phyloP scores from a whole-genome alignment of 2,888 invertebrate species.

The Liodrosophila aerea region DNA sequence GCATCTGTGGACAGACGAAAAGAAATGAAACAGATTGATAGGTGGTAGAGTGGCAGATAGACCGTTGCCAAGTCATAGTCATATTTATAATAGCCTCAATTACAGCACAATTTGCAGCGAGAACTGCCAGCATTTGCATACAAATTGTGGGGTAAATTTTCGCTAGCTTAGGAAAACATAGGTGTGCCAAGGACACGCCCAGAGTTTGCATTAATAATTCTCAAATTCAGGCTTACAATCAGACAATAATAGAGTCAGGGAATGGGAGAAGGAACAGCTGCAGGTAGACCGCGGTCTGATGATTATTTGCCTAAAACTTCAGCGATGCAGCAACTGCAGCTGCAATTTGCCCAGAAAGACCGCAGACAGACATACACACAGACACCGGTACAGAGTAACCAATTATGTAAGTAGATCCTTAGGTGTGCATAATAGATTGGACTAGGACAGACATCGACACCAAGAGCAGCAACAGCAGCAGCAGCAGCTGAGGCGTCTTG shows the following conservation, averaged over 20 bases:
- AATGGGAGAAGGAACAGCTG: conserved; percentile 1
- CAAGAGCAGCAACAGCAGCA: conserved; percentile 18
- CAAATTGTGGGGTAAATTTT: conserved; percentile 39
- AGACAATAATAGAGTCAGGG: conserved; percentile 16
- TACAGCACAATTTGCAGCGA: conserved; percentile 1
- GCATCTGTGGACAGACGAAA: conserved; percentile 84
- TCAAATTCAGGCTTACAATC: conserved; percentile 25
- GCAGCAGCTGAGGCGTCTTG: conserved; percentile 15
- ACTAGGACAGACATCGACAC: conserved; percentile 25
- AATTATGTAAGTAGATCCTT: conserved; percentile 76
- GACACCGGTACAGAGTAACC: conserved; percentile 26
- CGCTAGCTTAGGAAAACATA: conserved; percentile 49
- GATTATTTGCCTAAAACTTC: conserved; percentile 57
- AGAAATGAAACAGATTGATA: not conserved
- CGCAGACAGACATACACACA: conserved; percentile 6
- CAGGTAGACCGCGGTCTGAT: conserved; percentile 29
- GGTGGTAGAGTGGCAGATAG: not conserved
- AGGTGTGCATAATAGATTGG: conserved; percentile 61
- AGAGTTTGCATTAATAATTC: conserved; percentile 58
- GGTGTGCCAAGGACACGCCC: conserved; percentile 39
- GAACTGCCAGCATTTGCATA: not conserved
- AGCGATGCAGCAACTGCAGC: conserved; percentile 26
- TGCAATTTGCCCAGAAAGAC: conserved; percentile 11
- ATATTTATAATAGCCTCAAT: conserved; percentile 29
- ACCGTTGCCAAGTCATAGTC: too few relatives aligned